Conservation (phyloP, 2,113 vertebrate species). For the Megaleporinus macrocephalus region DNA sequence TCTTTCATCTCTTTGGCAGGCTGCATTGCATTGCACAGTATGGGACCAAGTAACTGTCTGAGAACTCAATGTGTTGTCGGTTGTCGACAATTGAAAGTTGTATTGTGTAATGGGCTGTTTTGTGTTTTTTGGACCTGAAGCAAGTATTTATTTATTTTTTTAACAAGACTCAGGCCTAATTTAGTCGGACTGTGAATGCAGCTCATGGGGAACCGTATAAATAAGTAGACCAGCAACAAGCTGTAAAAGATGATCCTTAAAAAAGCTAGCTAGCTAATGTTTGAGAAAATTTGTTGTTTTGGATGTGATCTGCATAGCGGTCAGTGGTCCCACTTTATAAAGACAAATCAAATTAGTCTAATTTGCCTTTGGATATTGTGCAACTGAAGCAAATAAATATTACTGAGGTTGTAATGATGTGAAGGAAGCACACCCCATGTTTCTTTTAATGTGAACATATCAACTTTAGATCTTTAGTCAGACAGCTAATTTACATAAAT, state of each 20-base stretch:
- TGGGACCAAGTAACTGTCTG: conserved; percentile 16
- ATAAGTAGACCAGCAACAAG: background rate
- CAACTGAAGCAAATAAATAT: no score
- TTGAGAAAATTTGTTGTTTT: background rate
- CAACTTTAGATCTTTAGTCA: no score
- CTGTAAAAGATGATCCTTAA: background rate
- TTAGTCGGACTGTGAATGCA: background rate
- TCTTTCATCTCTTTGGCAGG: conserved; percentile 12
- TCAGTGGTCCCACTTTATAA: no score
- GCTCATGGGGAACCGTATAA: background rate
- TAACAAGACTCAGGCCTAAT: background rate
- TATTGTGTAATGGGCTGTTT: background rate
- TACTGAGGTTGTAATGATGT: no score
- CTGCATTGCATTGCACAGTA: conserved; percentile 8
- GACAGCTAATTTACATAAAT: no score
- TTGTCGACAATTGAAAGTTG: conserved; percentile 28
- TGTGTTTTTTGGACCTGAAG: conserved; percentile 20
- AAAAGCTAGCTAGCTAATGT: background rate
- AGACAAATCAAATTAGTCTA: no score
- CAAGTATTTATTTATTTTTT: background rate
- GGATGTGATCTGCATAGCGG: background rate
- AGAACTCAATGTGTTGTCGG: conserved; percentile 6
- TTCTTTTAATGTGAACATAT: no score
- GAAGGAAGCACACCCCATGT: no score
- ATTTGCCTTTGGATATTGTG: no score